Conservation (phyloP, 2,113 vertebrate species). For the Fukomys damarensis region DNA sequence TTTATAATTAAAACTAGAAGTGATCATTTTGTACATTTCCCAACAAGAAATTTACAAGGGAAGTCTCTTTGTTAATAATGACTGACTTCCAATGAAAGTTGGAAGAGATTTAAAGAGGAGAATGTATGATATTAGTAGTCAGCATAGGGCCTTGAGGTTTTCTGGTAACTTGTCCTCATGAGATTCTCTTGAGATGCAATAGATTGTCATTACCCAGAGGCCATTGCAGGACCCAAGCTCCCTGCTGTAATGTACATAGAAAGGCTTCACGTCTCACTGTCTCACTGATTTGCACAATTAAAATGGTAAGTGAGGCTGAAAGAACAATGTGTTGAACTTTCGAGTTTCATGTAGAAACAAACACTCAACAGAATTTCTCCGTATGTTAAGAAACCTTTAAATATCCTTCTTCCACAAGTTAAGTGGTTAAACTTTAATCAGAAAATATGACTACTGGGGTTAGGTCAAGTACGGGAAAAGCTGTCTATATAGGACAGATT, state of each 20-base stretch:
- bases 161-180: neutral
- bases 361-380: neutral
- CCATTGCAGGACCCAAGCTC: neutral
- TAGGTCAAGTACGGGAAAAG: neutral
- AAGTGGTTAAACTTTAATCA: neutral
- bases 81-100: neutral
- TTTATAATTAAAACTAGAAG: neutral
- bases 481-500: neutral
- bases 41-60: neutral
- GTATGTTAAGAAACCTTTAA: neutral
- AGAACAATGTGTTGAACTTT: neutral
- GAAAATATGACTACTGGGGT: neutral
- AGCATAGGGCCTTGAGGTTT: neutral
- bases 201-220: neutral
- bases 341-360: neutral
- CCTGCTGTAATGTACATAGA: neutral
- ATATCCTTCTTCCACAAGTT: neutral
- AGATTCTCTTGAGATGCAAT: neutral
- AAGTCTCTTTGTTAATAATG: neutral
- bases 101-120: neutral
- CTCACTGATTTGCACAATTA: neutral
- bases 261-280: neutral
- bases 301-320: neutral
- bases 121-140: neutral
- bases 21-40: neutral